Base-by-base conservation (phyloP, 2,797 vertebrate genomes). In the Parauchenoglanis ngamensis region DNA sequence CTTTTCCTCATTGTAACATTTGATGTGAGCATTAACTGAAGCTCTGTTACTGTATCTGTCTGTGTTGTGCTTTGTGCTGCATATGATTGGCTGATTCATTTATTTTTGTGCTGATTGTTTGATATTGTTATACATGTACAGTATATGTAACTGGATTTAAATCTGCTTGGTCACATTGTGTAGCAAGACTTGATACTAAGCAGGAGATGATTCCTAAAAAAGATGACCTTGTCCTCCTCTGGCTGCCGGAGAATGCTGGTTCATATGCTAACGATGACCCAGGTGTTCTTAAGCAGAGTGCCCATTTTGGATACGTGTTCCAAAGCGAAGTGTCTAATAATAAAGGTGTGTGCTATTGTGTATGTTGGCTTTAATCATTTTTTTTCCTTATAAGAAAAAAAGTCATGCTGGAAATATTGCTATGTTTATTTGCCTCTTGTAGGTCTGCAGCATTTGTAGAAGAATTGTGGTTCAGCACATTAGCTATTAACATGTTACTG, bases 141-240 rank as follows among this genome's bases (percentile, higher is more conserved):
- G 5, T 31, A 28, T 28, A 56, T 44, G 2, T 65, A 65, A 49
- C 44, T 49, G 23, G 0, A 65, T n/a, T 19, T 11, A 83, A 83
- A 54, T 67, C 44, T 15, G 10, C 10, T 56, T 31, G 1, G 17
- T 76, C 25, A 28, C 1, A 10, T 23, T 85, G 17, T 90, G 2
- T 87, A 92, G 84, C 35, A 49, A 93, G 89, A 83, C 87, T 94
- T 85, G 87, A 83, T 95, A 52, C 90, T 68, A 4, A 94, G 93
- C 84, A 85, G 3, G 95, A 96, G 80, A 87, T 93, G 0, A 93
- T 73, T 63, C 97, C 96, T 0, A 97, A 96, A 90, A 96, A 97
- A 57, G 96, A 96, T 0, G 96, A 97, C 63, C 88, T 97, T 79
- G 94, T 97, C 8, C 94, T 97, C 90, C 87, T 97, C 86, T 90